Evolutionary conservation across 2,888 invertebrate genomes (phyloP), one percentile per base, ranked within the genome.

Genomic region (Blastobasis lacticolella): DNA sequence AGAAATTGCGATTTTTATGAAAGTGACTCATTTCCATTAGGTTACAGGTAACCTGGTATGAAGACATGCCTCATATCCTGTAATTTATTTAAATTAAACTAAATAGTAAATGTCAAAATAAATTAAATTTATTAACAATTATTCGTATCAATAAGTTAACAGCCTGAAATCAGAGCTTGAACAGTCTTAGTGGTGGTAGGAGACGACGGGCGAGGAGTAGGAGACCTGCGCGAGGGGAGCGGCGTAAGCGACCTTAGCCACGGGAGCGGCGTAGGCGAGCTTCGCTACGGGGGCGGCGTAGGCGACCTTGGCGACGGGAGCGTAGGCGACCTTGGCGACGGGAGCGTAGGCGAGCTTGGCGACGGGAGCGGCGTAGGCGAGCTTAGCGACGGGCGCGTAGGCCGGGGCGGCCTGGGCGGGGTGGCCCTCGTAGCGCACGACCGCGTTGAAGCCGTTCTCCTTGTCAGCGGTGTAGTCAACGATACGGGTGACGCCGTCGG

Each of bases 401-500:
- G 68, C 69, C 10, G 58, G 52, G 5, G 54, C 51, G 38, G 68
- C 69, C 10, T 57, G 52, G 5, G 54, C 51, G 49, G 66, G 63
- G 53, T 64, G 63, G 10, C 67, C 67, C 58, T 73, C 71, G 59
- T 68, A 67, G 55, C 66, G 69, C 49, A 71, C 71, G 57, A 62
- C 50, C 48, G 71, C 70, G 60, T 67, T 69, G 66, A 71, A 71
- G 40, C 71, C 73, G 61, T 63, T 58, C 50, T 67, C 66, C 60
- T 67, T 67, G 61, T 87, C 86, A 37, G 85, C 69, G 64, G 81
- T 77, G 76, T 87, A 87, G 54, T 86, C 83, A 5, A 88, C 87
- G 54, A 86, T 78, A 58, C 88, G 81, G 63, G 70, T 74, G 47
- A 80, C 74, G 1, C 88, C 88, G 47, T 88, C 87, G 56, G 86